Evolutionary conservation across 2,797 vertebrate species (phyloP), one percentile per base, ranked within the genome.

Genomic region (Pempheris klunzingeri): DNA sequence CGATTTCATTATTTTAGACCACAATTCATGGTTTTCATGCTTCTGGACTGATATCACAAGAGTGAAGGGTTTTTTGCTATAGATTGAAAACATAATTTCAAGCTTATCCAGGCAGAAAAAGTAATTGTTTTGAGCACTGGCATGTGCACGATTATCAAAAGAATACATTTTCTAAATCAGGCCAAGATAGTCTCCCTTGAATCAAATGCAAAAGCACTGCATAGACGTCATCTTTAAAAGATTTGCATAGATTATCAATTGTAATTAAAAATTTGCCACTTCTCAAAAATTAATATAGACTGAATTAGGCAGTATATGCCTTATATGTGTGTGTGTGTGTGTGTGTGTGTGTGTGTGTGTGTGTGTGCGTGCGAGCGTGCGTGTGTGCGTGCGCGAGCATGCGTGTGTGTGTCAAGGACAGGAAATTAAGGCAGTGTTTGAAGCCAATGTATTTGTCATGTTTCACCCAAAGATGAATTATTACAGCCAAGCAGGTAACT

Each of bases 211-310:
- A 78, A 89, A 81, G 69, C 83, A 53, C 82, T 88, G 77, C 84
- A 91, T 87, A 84, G 87, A 88, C 75, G 74, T 65, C 69, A 91
- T 90, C 90, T 85, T 86, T 92, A 88, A 93, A 83, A 92, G 80
- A 93, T 92, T 94, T 94, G 93, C 94, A 95, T 94, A 95, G 91
- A 93, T 90, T 84, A 88, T 91, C 83, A 88, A 84, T 86, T 78
- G 70, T 85, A 85, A 92, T 89, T 85, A 86, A 80, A 90, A 87
- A 86, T 69, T 85, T 88, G 89, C 91, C 90, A 93, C 92, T 91
- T 93, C 86, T 89, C 83, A 13, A 91, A 88, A 92, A 91, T 91
- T 87, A 92, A 93, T 90, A 92, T 88, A 86, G 86, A 90, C 87
- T 86, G 86, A 93, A 92, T 91, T 91, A 92, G 76, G 73, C 86